Conservation (phyloP, 2,888 invertebrate genomes). For the Dichetophora obliterata region DNA sequence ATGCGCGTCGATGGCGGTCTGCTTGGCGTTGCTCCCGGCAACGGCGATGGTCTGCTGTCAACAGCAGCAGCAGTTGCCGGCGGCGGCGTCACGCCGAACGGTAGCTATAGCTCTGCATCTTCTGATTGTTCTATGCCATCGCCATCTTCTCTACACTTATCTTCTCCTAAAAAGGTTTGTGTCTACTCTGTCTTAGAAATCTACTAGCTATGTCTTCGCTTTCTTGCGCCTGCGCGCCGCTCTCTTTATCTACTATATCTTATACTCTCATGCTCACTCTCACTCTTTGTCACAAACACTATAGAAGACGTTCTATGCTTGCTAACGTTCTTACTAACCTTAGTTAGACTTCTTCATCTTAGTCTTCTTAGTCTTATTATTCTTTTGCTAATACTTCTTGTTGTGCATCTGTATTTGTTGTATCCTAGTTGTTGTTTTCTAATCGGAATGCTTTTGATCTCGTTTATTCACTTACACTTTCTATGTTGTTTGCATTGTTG, state of each 20-base stretch:
- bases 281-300: neutral
- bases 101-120: slow-evolving; percentile 70
- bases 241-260: neutral
- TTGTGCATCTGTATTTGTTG: slow-evolving; percentile 33
- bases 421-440: neutral
- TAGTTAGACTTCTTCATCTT: slow-evolving; percentile 2
- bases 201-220: slow-evolving; percentile 30
- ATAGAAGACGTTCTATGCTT: neutral
- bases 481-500: no score
- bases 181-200: slow-evolving; percentile 58
- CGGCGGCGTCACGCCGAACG: slow-evolving; percentile 61
- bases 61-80: slow-evolving; percentile 51
- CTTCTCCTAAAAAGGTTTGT: slow-evolving; percentile 71
- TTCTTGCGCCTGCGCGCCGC: no score
- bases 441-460: neutral
- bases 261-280: slow-evolving; percentile 21
- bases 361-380: neutral
- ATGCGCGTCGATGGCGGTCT: slow-evolving; percentile 41
- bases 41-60: slow-evolving; percentile 49
- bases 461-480: neutral
- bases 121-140: slow-evolving; percentile 71
- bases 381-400: slow-evolving; percentile 38
- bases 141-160: slow-evolving; percentile 70
- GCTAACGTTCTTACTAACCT: neutral
- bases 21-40: slow-evolving; percentile 51